Conservation (phyloP, 2,797 vertebrate genomes). For the Coluber constrictor region DNA sequence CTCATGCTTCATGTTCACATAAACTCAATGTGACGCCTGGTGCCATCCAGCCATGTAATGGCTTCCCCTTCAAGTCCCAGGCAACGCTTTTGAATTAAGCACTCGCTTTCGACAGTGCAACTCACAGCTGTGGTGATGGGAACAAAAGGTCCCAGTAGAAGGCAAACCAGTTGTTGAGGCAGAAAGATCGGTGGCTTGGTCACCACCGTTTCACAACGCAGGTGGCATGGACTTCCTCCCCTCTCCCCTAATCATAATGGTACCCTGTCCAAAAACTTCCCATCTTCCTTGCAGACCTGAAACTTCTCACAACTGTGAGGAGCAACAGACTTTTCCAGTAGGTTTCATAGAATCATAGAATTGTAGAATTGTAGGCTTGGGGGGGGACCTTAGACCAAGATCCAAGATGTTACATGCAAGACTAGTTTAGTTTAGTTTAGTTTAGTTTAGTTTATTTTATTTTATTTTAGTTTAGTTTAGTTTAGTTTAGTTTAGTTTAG, state of each 20-base stretch:
- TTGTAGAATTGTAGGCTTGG: neutral
- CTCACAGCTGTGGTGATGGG: neutral
- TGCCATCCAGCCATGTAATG: neutral
- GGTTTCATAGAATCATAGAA: neutral
- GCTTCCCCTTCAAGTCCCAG: neutral
- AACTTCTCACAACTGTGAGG: neutral
- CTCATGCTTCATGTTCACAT: neutral
- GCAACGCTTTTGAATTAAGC: neutral
- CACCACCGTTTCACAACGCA: neutral
- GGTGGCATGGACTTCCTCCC: neutral
- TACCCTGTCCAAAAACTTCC: neutral
- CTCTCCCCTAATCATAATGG: neutral
- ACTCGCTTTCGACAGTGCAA: fast-evolving
- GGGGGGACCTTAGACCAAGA: too few relatives aligned
- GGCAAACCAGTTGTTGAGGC: fast-evolving
- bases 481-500: too few relatives aligned
- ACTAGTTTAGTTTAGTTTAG: too few relatives aligned
- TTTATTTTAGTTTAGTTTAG: too few relatives aligned
- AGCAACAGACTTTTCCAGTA: neutral
- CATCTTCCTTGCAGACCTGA: neutral
- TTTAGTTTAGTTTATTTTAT: too few relatives aligned
- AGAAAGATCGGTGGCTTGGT: fast-evolving
- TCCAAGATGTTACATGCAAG: too few relatives aligned
- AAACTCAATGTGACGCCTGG: fast-evolving
- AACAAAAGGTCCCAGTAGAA: neutral